Conservation (phyloP, 2,888 invertebrate species). For the Pterobdella sp. region DNA sequence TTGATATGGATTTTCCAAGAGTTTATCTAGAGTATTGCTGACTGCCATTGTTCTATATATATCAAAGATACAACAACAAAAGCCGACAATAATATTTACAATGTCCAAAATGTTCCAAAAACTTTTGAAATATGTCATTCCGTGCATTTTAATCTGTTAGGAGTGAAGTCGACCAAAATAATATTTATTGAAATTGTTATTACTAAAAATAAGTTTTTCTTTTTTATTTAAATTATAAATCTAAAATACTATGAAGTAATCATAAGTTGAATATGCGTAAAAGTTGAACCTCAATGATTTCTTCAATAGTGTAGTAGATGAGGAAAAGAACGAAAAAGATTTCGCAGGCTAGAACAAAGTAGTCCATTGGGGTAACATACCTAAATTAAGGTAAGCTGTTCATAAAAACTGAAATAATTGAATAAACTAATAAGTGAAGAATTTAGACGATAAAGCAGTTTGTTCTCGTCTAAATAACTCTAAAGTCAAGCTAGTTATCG, state of each 20-base stretch:
- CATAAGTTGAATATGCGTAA: too few species aligned
- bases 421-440: too few species aligned
- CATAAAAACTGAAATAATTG: too few species aligned
- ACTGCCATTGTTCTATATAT: constrained; percentile 53
- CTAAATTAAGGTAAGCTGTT: too few species aligned
- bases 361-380: constrained; percentile 55
- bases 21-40: constrained; percentile 48
- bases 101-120: constrained; percentile 64
- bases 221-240: too few species aligned
- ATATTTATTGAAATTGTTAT: too few species aligned
- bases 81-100: constrained; percentile 55
- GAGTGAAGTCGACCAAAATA: too few species aligned
- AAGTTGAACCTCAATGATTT: constrained; percentile 52
- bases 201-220: too few species aligned
- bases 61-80: constrained; percentile 54
- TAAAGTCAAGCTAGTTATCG: too few species aligned
- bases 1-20: constrained; percentile 50
- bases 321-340: constrained; percentile 57
- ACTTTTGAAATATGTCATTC: constrained; percentile 54
- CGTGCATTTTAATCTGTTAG: constrained; percentile 53
- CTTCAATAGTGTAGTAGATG: constrained; percentile 59
- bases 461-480: too few species aligned
- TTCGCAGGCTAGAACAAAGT: constrained; percentile 56
- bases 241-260: too few species aligned
- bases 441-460: too few species aligned